These are phyloP conservation scores for Pachymerium ferrugineum DNA, from an alignment of 2,888 invertebrate species.

Conservation along the genomic window DNA sequence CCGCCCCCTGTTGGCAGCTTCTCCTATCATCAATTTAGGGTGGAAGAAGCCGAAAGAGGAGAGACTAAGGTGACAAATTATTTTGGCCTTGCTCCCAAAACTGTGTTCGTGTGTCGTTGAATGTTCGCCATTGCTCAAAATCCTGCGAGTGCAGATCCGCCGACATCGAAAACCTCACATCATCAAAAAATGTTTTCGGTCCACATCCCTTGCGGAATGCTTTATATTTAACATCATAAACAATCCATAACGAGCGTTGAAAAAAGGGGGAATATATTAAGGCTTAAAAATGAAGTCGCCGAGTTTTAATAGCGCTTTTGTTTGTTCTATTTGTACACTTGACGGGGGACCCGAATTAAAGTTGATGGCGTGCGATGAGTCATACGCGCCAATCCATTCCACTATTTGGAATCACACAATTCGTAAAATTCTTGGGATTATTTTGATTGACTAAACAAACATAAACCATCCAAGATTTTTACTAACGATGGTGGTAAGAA, in stretches of 20 bases:
- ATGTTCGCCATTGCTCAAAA: not conserved
- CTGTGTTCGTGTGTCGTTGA: not conserved
- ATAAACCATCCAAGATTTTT: not conserved
- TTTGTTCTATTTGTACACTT: not conserved
- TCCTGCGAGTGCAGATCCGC: not conserved
- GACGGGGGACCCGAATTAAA: too few relatives aligned
- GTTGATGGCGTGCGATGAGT: too few relatives aligned
- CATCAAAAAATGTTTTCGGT: not conserved
- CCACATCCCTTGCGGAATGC: not conserved
- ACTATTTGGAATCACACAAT: too few relatives aligned
- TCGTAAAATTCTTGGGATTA: too few relatives aligned
- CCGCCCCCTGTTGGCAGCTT: not conserved
- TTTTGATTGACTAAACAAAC: too few relatives aligned
- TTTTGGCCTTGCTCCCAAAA: not conserved
- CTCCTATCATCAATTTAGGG: not conserved
- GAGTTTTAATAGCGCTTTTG: not conserved
- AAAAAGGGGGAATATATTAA: not conserved
- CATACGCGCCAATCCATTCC: too few relatives aligned
- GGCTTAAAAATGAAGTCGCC: not conserved
- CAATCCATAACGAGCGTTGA: not conserved
- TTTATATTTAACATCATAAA: not conserved
- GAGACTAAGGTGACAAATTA: not conserved
- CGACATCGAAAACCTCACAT: not conserved
- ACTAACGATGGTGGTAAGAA: not conserved
- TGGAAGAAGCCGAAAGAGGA: not conserved